Base-by-base conservation (phyloP, 2,888 invertebrate species). In the Hirtodrosophila trivittata region DNA sequence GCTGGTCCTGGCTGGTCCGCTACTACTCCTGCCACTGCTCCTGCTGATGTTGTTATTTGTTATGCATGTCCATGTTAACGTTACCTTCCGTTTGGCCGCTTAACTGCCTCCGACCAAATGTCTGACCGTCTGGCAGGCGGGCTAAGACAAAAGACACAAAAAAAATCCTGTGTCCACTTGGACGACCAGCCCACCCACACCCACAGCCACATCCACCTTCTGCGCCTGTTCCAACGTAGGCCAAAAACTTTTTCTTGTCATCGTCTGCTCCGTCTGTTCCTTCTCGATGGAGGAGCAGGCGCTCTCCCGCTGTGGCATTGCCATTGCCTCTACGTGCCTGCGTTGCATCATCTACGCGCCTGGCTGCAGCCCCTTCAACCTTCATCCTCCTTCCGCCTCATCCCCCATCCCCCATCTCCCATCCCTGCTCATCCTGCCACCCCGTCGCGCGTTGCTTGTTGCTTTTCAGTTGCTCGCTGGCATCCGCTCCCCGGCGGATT, bases 1-100 rank as follows among this genome's bases (percentile, higher is more conserved):
- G 14, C 33, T 28, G 7, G 3, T 8, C 6, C 16, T 33, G 13
- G n/a, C n/a, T n/a, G n/a, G n/a, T n/a, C n/a, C n/a, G n/a, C 18
- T 6, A 6, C 21, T 12, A 6, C 35, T 13, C 1, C 25, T 9
- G 7, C 3, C 12, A 3, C 6, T 7, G 1, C 13, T 28, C 14
- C 14, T 13, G 33, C 41, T 55, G 46, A 46, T 55, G 54, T 69
- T 78, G 65, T 64, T 77, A 63, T 72, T 81, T 75, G 72, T 67
- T 77, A 69, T 84, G 69, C 72, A 77, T 78, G 78, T 82, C 66
- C 74, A 55, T 68, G 58, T 75, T 66, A 56, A 58, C 47, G 66
- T 66, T 66, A 60, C 66, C 75, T 68, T 75, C 60, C 67, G 57
- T 47, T 47, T 33, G 41, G 66, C 41, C 38, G 25, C 45, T 14